phyloP scores from a whole-genome alignment of 2,113 vertebrate species.

The Lasiurus borealis region DNA sequence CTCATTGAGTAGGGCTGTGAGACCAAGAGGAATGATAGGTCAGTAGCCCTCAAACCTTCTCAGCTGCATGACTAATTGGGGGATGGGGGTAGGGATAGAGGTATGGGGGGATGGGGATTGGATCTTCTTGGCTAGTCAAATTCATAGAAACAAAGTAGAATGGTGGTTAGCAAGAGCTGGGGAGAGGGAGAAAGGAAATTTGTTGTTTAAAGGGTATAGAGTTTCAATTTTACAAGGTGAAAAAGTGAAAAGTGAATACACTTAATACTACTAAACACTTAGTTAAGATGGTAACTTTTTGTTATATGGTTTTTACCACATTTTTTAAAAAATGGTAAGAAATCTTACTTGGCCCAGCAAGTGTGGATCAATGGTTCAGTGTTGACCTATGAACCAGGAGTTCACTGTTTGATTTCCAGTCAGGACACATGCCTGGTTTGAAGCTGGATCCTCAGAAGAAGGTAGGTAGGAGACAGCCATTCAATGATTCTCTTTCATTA shows the following conservation, averaged over 20 bases:
- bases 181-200: rapidly evolving
- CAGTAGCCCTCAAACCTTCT: not conserved
- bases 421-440: too few relatives aligned
- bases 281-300: not conserved
- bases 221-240: not conserved
- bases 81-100: too few relatives aligned
- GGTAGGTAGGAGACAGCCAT: too few relatives aligned
- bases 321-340: too few relatives aligned
- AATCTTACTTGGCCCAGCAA: too few relatives aligned
- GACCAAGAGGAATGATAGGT: not conserved
- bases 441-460: too few relatives aligned
- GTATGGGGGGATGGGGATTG: not conserved
- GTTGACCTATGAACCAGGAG: too few relatives aligned
- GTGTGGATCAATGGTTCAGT: too few relatives aligned
- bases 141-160: not conserved
- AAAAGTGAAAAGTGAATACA: not conserved
- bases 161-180: not conserved
- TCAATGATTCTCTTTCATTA: too few relatives aligned
- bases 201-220: not conserved
- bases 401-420: too few relatives aligned
- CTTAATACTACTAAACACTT: not conserved
- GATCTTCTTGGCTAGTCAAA: not conserved
- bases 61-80: not conserved
- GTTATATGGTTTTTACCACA: not conserved
- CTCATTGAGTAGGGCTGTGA: not conserved